phyloP scores from a whole-genome alignment of 2,797 vertebrate genomes.

The Gallinago stenura region DNA sequence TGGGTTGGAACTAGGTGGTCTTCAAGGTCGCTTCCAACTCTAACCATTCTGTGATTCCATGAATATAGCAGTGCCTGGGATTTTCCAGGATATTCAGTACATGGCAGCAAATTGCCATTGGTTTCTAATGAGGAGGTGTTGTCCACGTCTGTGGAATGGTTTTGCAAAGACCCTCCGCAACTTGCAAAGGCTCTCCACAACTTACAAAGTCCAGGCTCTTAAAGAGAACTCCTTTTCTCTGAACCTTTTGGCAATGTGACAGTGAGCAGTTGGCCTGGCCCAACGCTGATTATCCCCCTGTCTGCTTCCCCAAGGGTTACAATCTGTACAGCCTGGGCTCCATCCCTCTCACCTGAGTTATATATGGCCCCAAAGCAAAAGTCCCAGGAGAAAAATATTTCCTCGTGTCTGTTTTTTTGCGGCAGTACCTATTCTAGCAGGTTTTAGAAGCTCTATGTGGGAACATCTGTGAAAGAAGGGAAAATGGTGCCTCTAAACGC shows the following conservation, averaged over 20 bases:
- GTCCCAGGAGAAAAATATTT: background rate
- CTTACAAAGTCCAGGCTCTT: background rate
- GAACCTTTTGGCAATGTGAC: background rate
- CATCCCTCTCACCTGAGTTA: background rate
- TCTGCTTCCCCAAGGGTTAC: background rate
- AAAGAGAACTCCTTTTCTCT: background rate
- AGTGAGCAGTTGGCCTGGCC: background rate
- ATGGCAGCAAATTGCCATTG: background rate
- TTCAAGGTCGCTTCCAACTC: background rate
- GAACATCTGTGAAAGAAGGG: background rate
- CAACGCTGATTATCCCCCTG: rapidly evolving
- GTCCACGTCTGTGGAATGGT: background rate
- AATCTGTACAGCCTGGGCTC: background rate
- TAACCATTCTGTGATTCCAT: background rate
- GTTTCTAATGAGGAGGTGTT: background rate
- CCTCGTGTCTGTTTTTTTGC: background rate
- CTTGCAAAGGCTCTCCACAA: background rate
- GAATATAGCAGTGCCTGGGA: background rate
- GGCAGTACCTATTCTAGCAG: background rate
- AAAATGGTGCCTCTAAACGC: constrained; percentile 5
- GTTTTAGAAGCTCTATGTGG: background rate
- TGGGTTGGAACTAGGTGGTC: background rate
- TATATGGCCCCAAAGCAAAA: background rate
- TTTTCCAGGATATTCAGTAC: background rate
- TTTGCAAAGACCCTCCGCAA: background rate